Evolutionary conservation across 2,797 vertebrate species (phyloP).

Genomic region (Lacerta bilineata): DNA sequence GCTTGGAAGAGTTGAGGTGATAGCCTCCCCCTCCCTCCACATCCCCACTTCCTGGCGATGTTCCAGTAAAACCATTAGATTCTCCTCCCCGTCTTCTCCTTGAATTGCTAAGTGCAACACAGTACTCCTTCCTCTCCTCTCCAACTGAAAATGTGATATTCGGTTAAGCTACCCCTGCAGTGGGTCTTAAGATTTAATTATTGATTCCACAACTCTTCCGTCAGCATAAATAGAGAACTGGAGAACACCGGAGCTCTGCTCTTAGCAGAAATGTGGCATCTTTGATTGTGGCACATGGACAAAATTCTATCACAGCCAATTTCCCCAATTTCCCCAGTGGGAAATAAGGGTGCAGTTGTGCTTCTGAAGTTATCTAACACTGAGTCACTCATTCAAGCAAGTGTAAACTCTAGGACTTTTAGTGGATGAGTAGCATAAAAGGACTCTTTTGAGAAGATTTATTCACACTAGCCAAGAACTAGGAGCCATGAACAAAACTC

Average conservation of each 20-base stretch:
- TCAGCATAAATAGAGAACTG: neutral
- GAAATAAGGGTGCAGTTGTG: neutral
- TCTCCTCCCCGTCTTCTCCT: neutral
- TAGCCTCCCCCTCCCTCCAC: neutral
- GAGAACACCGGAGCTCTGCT: neutral
- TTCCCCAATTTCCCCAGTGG: neutral
- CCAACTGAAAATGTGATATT: neutral
- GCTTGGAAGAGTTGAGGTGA: conserved; percentile 22
- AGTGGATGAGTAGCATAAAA: too few species aligned
- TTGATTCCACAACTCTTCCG: neutral
- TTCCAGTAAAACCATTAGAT: conserved; percentile 36
- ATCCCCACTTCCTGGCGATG: neutral
- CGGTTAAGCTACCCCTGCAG: neutral
- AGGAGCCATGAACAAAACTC: too few species aligned
- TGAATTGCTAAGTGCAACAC: conserved; percentile 11
- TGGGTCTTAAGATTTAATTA: neutral
- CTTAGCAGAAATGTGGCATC: neutral
- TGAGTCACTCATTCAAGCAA: neutral
- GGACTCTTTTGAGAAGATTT: too few species aligned
- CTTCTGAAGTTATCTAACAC: neutral
- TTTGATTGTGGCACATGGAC: neutral
- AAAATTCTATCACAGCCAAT: neutral
- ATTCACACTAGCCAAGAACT: too few species aligned
- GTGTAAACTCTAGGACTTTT: neutral
- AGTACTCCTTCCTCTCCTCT: neutral